Evolutionary conservation across 53 echinoderm and acorn worm genomes (phyloP).

Genomic region (Antedon mediterranea): DNA sequence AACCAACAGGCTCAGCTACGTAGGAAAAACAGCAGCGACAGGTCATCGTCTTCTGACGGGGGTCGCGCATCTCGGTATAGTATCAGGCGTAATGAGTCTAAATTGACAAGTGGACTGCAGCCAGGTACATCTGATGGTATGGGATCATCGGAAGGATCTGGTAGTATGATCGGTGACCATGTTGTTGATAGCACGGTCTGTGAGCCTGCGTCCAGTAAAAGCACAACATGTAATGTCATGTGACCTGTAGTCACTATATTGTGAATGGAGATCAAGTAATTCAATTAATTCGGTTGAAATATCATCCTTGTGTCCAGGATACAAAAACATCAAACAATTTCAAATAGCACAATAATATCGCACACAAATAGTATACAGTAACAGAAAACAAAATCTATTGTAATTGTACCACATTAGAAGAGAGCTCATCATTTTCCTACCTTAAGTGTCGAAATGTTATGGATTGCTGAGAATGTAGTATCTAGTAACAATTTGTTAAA

Average conservation of each 20-base stretch:
- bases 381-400: no score
- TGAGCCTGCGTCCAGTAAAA: not conserved
- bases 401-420: no score
- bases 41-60: not conserved
- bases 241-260: not conserved
- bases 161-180: not conserved
- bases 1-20: conserved; percentile 64
- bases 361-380: no score
- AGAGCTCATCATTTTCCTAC: no score
- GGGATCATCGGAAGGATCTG: not conserved
- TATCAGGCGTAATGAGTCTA: not conserved
- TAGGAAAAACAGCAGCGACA: conserved; percentile 4
- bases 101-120: not conserved
- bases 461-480: no score
- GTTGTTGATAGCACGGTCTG: not conserved
- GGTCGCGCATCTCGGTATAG: not conserved
- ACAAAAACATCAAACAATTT: no score
- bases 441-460: no score
- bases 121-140: not conserved
- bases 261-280: no score
- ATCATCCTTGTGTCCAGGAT: no score
- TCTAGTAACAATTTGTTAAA: no score
- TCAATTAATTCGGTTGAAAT: no score
- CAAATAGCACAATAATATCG: no score
- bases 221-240: not conserved